A percentile compares a stretch with the other conserved stretches of the same genome.
These are phyloP conservation scores for Cassiopea xamachana DNA, from an alignment of 30 jellyfish, hydroid and myxozoan genomes.

Conservation along the genomic window DNA sequence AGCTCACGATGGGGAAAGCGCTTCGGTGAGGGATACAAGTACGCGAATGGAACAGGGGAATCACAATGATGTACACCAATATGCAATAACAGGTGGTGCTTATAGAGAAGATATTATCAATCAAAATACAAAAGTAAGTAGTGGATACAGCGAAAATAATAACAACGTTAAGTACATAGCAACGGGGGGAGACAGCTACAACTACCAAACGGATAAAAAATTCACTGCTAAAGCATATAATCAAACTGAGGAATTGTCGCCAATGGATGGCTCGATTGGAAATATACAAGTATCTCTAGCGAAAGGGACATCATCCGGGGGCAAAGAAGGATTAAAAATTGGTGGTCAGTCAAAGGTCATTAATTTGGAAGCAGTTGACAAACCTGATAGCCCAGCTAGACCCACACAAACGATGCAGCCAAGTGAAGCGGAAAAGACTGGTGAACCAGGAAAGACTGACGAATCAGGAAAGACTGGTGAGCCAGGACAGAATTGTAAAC, in stretches of 20 bases:
- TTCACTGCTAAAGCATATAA: neutral
- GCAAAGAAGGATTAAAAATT: neutral
- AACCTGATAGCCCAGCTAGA: conserved; percentile 15
- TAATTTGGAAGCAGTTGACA: conserved; percentile 55
- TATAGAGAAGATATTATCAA: neutral
- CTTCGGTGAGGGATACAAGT: neutral
- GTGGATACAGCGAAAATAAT: neutral
- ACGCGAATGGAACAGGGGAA: neutral
- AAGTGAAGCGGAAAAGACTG: conserved; percentile 15
- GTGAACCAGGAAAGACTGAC: conserved; percentile 27
- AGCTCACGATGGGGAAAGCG: neutral
- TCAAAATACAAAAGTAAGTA: neutral
- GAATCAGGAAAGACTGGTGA: conserved; percentile 19
- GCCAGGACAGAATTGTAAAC: conserved; percentile 5
- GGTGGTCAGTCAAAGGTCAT: conserved; percentile 30
- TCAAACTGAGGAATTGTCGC: conserved; percentile 39
- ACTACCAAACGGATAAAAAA: conserved; percentile 19
- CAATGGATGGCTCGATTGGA: conserved; percentile 33
- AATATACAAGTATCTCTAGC: neutral
- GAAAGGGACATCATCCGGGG: conserved; percentile 11
- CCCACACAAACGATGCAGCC: neutral
- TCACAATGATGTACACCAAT: neutral
- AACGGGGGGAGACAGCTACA: conserved; percentile 15
- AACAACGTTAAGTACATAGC: conserved; percentile 14
- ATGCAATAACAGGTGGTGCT: neutral